Evolutionary conservation across 1,140 invertebrate genomes (phyloP).

Genomic region (Sycophaga agraensis): DNA sequence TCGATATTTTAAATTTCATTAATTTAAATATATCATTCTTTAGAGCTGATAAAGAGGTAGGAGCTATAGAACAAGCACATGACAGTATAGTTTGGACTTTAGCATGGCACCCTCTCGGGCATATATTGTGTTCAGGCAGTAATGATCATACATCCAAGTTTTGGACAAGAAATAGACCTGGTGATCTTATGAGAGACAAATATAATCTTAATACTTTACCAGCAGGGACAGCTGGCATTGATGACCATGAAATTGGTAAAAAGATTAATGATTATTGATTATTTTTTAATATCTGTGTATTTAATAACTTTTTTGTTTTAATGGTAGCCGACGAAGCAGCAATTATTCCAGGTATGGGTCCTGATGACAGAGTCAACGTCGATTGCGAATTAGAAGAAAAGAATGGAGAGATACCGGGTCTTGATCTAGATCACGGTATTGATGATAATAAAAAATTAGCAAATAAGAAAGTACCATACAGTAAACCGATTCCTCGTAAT

Average conservation of each 20-base stretch:
- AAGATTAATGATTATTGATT: constrained; percentile 30
- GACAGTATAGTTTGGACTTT: constrained; percentile 99
- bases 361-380: constrained; percentile 83
- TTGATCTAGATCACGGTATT: constrained; percentile 77
- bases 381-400: constrained; percentile 53
- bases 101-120: constrained; percentile 98
- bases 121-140: constrained; percentile 96
- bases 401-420: constrained; percentile 71
- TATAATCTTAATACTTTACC: constrained; percentile 94
- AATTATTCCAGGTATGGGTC: constrained; percentile 91
- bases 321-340: constrained; percentile 69
- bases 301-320: constrained; percentile 1
- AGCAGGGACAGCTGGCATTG: constrained; percentile 68
- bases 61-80: constrained; percentile 96
- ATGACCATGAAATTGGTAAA: constrained; percentile 72
- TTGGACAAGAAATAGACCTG: constrained; percentile 98
- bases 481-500: constrained; percentile 92
- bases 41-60: constrained; percentile 96
- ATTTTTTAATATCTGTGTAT: background rate
- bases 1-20: background rate
- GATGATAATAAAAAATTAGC: constrained; percentile 69
- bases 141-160: constrained; percentile 99
- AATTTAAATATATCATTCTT: constrained; percentile 21
- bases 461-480: constrained; percentile 84
- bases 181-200: constrained; percentile 97